These are phyloP conservation scores for Drosophila recens DNA, from an alignment of 2,888 invertebrate species.

Conservation along the genomic window DNA sequence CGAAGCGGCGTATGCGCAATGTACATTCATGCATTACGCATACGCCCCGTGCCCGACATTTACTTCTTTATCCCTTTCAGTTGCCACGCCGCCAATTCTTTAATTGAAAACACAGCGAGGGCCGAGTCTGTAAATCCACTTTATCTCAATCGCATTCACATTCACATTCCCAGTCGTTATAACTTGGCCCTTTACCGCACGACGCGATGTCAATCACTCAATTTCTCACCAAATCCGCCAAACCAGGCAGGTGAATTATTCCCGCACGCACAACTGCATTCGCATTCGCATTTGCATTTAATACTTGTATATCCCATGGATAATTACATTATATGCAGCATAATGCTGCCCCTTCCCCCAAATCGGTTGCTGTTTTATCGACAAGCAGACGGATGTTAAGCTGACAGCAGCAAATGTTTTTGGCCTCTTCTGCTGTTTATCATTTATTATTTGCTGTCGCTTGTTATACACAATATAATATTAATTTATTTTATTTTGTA, in stretches of 20 bases:
- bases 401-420: conserved; percentile 51
- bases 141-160: conserved; percentile 30
- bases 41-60: conserved; percentile 44
- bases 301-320: conserved; percentile 22
- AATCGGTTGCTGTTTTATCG: conserved; percentile 24
- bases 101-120: conserved; percentile 43
- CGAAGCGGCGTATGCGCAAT: conserved; percentile 56
- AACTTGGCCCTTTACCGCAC: conserved; percentile 25
- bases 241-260: conserved; percentile 28
- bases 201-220: conserved; percentile 37
- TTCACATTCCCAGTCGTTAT: conserved; percentile 32
- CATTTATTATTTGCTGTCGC: conserved; percentile 34
- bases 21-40: conserved; percentile 61
- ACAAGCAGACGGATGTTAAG: conserved; percentile 31
- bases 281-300: conserved; percentile 25
- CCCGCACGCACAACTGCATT: neutral
- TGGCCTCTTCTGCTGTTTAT: conserved; percentile 11
- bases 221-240: conserved; percentile 37
- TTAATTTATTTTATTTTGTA: neutral
- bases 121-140: conserved; percentile 43
- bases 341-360: conserved; percentile 14
- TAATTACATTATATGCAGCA: conserved; percentile 50
- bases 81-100: conserved; percentile 14
- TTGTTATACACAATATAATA: conserved; percentile 7
- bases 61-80: conserved; percentile 12